Evolutionary conservation across 1,140 invertebrate genomes (phyloP).

Genomic region (Drosophila pseudoobscura): DNA sequence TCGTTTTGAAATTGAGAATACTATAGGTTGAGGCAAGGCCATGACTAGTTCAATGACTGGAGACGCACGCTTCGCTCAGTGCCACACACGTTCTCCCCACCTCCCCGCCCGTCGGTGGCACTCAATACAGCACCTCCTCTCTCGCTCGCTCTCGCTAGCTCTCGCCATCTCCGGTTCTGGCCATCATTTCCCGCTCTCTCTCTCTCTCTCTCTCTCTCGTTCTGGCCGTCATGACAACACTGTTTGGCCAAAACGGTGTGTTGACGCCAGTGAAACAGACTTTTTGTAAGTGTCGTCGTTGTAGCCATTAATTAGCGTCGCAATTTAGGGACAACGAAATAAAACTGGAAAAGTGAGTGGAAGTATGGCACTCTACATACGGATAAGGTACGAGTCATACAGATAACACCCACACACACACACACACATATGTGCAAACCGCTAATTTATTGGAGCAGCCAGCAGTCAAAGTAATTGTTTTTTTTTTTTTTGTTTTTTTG

Average conservation of each 20-base stretch:
- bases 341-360: conserved; percentile 1
- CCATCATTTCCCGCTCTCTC: conserved; percentile 15
- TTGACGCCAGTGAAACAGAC: conserved; percentile 18
- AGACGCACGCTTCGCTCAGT: too few species aligned
- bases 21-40: conserved; percentile 48
- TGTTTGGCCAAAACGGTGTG: conserved; percentile 38
- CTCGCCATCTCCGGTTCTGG: too few species aligned
- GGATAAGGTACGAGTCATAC: background rate
- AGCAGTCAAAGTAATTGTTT: too few species aligned
- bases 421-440: background rate
- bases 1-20: too few species aligned
- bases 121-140: too few species aligned
- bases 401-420: background rate
- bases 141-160: background rate
- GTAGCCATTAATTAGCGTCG: conserved; percentile 51
- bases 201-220: conserved; percentile 19
- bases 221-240: conserved; percentile 53
- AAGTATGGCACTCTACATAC: background rate
- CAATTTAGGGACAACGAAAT: conserved; percentile 24
- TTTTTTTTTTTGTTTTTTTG: too few species aligned
- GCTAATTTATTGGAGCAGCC: background rate
- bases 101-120: too few species aligned
- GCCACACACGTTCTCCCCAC: too few species aligned
- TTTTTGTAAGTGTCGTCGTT: conserved; percentile 42
- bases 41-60: conserved; percentile 16